Base-by-base conservation (phyloP, 1,140 invertebrate genomes). In the Anastatus disparis region DNA sequence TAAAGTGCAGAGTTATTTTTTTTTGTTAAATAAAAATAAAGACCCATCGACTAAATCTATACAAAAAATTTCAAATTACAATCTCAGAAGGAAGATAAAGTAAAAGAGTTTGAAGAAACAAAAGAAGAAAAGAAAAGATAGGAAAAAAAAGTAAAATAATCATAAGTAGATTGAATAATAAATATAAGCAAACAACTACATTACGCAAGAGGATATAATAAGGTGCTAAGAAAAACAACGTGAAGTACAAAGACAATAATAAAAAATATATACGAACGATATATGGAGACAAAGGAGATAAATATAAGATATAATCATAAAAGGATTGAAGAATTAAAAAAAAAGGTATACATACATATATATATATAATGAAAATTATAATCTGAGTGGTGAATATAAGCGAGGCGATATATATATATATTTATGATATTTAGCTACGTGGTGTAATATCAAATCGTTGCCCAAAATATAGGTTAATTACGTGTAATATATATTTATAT, bases 401-500 rank as follows among this genome's bases (percentile, higher is more conserved):
- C 73, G 38, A 46, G 53, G 65, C 46, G 44, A 59, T 52, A 38
- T 20, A 29, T 50, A 50, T 50, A 35, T 35, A 35, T 31, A 1
- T 52, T 52, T n/a, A n/a, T n/a, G n/a, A 65, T 46, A 70, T 52
- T 42, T 55, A 53, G 38, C 68, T 70, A 70, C 50, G n/a, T n/a
- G 6, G 68, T 63, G 68, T 22, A 55, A 31, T 35, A n/a, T n/a
- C 4, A 6, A 69, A 26, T 69, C 35, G 29, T 66, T 56, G 24
- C 63, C 58, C 50, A 55, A 70, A 22, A n/a, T n/a, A n/a, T n/a
- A 42, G 38, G 22, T 52, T 64, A 15, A 62, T 70, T 71, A 74
- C 62, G 63, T 73, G 74, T 78, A 69, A 66, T 48, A 70, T 72
- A 35, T 35, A 35, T 35, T 35, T 35, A n/a, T 61, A 69, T 73